Evolutionary conservation across 1,140 invertebrate species (phyloP).

Genomic region (Heterodera carotae): DNA sequence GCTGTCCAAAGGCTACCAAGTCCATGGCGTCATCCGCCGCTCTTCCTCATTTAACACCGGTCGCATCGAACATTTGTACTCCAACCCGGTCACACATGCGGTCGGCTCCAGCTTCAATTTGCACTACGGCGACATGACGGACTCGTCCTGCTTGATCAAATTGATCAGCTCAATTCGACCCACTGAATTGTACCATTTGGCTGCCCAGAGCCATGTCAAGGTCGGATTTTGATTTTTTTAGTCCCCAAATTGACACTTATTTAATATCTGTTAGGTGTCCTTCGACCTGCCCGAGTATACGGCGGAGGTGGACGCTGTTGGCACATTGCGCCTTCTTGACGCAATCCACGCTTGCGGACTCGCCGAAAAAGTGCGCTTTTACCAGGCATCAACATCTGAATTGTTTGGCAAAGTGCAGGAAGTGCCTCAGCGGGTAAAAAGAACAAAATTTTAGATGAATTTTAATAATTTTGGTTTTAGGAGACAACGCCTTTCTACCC

Average conservation of each 20-base stretch:
- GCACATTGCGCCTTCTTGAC: conserved; percentile 88
- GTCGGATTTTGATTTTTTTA: conserved; percentile 70
- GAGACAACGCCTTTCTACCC: conserved; percentile 99
- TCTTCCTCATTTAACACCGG: conserved; percentile 95
- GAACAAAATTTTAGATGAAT: background rate
- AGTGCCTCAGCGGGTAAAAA: conserved; percentile 80
- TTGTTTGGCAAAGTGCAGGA: conserved; percentile 95
- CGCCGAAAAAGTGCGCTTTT: conserved; percentile 83
- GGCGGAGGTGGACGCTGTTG: conserved; percentile 96
- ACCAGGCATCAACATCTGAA: conserved; percentile 97
- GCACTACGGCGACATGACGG: conserved; percentile 98
- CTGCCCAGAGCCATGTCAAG: conserved; percentile 99
- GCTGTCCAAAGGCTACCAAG: conserved; percentile 86
- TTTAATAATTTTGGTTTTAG: conserved; percentile 23
- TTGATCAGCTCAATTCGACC: conserved; percentile 84
- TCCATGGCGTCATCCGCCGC: conserved; percentile 79
- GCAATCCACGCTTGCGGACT: conserved; percentile 89
- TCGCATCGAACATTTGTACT: conserved; percentile 92
- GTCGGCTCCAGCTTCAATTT: conserved; percentile 75
- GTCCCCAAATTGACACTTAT: conserved; percentile 1
- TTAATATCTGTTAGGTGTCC: conserved; percentile 72
- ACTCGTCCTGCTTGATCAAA: conserved; percentile 93
- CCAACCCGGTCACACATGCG: conserved; percentile 69
- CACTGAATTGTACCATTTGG: conserved; percentile 95
- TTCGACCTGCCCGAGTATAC: conserved; percentile 99